Percentiles rank a stretch among this genome's conserved stretches.
Evolutionary conservation across 2,113 vertebrate genomes (phyloP).

Genomic region (Silurus glanis): DNA sequence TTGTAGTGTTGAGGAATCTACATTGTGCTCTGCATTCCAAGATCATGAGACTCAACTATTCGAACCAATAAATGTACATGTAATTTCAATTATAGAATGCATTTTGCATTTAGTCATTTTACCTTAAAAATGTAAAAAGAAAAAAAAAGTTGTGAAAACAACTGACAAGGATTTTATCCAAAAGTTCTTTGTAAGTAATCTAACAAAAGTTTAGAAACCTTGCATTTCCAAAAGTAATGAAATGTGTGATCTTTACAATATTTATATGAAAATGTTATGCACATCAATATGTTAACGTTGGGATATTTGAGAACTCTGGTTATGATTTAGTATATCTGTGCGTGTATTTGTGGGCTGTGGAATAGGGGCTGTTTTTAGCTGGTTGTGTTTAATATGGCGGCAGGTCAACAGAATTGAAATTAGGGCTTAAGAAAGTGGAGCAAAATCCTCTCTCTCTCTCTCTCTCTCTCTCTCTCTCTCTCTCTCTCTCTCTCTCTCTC

Average conservation of each 20-base stretch:
- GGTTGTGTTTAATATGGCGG: not conserved
- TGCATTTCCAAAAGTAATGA: not conserved
- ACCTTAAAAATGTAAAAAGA: no score
- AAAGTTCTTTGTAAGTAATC: not conserved
- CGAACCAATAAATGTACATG: not conserved
- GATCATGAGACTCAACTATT: not conserved
- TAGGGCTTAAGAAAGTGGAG: not conserved
- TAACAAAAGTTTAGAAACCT: not conserved
- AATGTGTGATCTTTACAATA: not conserved
- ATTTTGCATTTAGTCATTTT: no score
- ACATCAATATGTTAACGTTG: not conserved
- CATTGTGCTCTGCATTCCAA: no score
- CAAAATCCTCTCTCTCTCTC: not conserved
- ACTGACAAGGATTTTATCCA: not conserved
- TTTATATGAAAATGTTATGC: not conserved
- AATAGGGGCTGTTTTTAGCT: not conserved
- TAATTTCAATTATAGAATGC: not conserved
- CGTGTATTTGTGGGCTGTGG: not conserved
- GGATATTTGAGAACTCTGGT: not conserved
- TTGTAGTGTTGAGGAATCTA: not conserved
- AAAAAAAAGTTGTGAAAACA: not conserved
- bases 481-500: not conserved
- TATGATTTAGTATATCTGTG: not conserved
- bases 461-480: not conserved
- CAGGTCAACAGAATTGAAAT: not conserved